These are phyloP conservation scores for Cebus imitator DNA, from an alignment of 2,113 vertebrate genomes.

Conservation along the genomic window DNA sequence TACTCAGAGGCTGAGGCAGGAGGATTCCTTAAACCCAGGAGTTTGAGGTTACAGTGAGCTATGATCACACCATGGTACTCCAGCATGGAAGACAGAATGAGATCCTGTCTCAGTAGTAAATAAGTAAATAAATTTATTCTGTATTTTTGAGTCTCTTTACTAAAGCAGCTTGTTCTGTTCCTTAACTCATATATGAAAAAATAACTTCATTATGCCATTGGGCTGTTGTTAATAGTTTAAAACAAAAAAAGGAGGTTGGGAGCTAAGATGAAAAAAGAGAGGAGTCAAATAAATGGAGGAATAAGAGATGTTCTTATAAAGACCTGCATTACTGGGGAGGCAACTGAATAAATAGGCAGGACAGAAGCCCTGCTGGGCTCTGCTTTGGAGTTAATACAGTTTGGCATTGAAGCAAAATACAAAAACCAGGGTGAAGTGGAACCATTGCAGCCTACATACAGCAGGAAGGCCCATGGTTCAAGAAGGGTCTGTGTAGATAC, in stretches of 20 bases:
- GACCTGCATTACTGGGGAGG: background rate
- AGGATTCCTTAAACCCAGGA: no score
- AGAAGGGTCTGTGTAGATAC: background rate
- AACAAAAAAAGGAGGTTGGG: background rate
- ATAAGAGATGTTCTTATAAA: background rate
- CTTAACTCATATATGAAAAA: background rate
- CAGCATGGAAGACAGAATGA: no score
- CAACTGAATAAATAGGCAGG: background rate
- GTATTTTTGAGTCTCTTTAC: background rate
- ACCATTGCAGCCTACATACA: background rate
- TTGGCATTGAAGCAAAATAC: background rate
- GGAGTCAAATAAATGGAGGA: background rate
- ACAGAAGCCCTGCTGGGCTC: background rate
- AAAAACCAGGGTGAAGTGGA: background rate
- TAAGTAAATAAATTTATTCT: background rate
- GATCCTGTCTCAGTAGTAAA: no score
- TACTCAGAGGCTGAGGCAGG: no score
- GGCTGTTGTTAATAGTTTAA: background rate
- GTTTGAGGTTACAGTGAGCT: no score
- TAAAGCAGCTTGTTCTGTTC: background rate
- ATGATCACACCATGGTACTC: no score
- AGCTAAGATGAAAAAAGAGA: background rate
- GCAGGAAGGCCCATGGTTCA: background rate
- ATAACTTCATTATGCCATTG: background rate
- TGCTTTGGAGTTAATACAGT: background rate